Evolutionary conservation across 2,888 invertebrate genomes (phyloP), one percentile per base, ranked within the genome.

Genomic region (Troides helena): DNA sequence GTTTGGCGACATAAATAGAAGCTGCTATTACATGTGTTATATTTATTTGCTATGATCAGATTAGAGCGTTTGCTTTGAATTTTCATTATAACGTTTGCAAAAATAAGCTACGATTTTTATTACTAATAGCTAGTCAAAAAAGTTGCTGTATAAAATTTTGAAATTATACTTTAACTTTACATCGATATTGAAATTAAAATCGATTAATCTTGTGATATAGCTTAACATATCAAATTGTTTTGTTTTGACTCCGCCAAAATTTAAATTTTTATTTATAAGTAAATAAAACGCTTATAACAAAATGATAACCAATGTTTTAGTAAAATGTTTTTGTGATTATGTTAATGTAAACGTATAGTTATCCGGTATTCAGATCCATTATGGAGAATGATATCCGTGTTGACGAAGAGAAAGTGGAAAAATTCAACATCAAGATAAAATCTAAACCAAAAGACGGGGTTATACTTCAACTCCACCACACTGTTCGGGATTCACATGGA

Each of bases 391-490:
- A 75, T 69, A 85, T 78, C 72, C 78, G 74, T 73, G 74, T 75
- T 75, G 79, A 77, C 68, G 72, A 72, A 53, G 81, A 81, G 70
- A 78, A 75, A 69, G 76, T 89, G 53, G 87, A 90, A 77, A 92
- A 92, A 80, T 90, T 88, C 75, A 86, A 91, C 81, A 88, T 93
- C 66, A 92, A 91, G 76, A 80, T 93, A 72, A 92, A 91, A 82
- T 84, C 88, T 2, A 88, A 86, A 72, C 88, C 90, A 1, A 90
- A 88, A 72, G 89, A 92, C 84, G 93, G 94, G 76, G 88, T 94
- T 73, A 85, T 94, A 71, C 77, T 94, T 73, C 93, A 93, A 80
- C 86, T 94, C 61, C 93, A 94, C 75, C 93, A 94, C 76, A 93
- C 93, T 53, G 79, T 92, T 62, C 84, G 87, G 18, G 84, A 85